Conservation (phyloP, 2,888 invertebrate species). For the Masnerella sp. region DNA sequence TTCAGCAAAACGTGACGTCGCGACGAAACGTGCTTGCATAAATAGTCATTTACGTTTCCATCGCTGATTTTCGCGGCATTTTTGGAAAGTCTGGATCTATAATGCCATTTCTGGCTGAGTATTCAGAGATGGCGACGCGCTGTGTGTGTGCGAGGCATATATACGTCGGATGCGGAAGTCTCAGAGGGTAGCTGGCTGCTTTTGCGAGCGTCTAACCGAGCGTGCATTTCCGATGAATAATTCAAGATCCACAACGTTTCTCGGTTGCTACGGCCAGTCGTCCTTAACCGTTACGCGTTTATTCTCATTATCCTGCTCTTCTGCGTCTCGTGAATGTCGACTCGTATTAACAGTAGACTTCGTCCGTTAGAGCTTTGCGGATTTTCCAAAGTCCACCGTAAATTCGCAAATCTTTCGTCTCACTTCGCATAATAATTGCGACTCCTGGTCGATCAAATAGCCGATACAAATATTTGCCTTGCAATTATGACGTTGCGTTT, state of each 20-base stretch:
- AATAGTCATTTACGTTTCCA: constrained; percentile 46
- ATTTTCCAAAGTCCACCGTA: constrained; percentile 57
- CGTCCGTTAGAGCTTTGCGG: constrained; percentile 54
- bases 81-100: constrained; percentile 49
- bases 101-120: constrained; percentile 47
- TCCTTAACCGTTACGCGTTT: constrained; percentile 69
- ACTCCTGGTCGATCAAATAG: constrained; percentile 22
- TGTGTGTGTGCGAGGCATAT: constrained; percentile 23
- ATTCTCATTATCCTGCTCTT: constrained; percentile 69
- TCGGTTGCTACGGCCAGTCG: constrained; percentile 63
- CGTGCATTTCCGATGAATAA: constrained; percentile 74
- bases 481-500: constrained; percentile 14
- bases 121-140: constrained; percentile 37
- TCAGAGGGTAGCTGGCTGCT: constrained; percentile 62
- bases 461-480: constrained; percentile 22
- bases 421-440: constrained; percentile 37
- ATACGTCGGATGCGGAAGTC: constrained; percentile 57
- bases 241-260: constrained; percentile 71
- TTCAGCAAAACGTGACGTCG: too few relatives aligned
- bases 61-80: constrained; percentile 48
- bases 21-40: constrained; percentile 18
- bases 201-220: constrained; percentile 68
- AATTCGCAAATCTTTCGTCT: constrained; percentile 53
- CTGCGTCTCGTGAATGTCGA: constrained; percentile 60
- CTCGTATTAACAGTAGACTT: constrained; percentile 59